Evolutionary conservation across 2,888 invertebrate genomes (phyloP).

Genomic region (Micoletzkya japonica): DNA sequence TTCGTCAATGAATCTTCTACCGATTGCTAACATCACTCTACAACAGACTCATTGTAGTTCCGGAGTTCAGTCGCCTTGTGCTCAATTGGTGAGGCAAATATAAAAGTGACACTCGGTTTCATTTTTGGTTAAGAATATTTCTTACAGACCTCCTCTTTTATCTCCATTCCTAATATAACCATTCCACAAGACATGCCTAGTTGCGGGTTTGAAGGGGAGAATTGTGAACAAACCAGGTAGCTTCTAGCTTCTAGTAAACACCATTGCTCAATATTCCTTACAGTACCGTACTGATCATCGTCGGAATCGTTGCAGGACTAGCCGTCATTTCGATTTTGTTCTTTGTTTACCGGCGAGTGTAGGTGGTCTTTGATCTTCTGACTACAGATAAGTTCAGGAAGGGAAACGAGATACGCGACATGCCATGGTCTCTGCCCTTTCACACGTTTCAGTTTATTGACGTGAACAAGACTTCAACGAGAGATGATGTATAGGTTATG

Average conservation of each 20-base stretch:
- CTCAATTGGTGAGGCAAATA: not conserved
- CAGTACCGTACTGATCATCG: slow-evolving; percentile 12
- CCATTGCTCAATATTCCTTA: not conserved
- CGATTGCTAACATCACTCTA: not conserved
- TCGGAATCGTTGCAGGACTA: slow-evolving; percentile 11
- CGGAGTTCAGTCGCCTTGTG: not conserved
- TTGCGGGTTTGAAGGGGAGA: slow-evolving; percentile 22
- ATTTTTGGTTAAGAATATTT: not conserved
- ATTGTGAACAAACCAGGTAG: slow-evolving; percentile 22
- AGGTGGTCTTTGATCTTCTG: not conserved
- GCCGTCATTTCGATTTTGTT: not conserved
- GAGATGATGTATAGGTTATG: not conserved
- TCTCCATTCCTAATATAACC: not conserved
- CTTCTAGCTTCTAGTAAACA: not conserved
- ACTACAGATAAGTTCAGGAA: not conserved
- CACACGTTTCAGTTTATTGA: not conserved
- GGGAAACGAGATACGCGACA: slow-evolving; percentile 25
- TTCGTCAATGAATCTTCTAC: not conserved
- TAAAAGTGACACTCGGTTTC: not conserved
- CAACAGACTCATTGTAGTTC: not conserved
- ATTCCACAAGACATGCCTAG: slow-evolving; percentile 23
- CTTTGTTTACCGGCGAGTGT: slow-evolving; percentile 22
- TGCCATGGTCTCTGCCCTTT: slow-evolving; percentile 15
- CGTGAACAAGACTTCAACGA: not conserved
- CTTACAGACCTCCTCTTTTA: not conserved